phyloP scores from a whole-genome alignment of 2,113 vertebrate species.

The Micromys minutus region DNA sequence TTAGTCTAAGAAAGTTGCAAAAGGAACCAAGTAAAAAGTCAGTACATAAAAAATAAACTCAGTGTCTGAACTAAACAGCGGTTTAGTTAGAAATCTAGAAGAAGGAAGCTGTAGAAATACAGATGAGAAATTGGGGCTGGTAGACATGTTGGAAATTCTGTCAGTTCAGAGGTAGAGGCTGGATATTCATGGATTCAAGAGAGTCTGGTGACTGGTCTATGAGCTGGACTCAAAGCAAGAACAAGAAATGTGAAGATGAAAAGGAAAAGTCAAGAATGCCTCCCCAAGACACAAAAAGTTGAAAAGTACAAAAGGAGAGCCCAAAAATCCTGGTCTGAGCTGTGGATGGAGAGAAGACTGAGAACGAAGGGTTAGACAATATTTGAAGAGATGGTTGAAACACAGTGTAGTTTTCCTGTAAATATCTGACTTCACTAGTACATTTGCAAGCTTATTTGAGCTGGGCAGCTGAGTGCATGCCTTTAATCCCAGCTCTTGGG shows the following conservation, averaged over 20 bases:
- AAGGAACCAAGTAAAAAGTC: background rate
- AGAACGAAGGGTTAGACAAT: background rate
- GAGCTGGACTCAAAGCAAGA: background rate
- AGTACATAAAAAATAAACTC: constrained; percentile 14
- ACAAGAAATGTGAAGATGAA: background rate
- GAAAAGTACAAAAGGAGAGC: background rate
- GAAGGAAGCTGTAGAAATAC: background rate
- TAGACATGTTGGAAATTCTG: too few relatives aligned
- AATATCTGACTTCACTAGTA: background rate
- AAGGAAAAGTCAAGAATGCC: constrained; percentile 6
- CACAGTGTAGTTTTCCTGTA: background rate
- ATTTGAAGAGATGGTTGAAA: background rate
- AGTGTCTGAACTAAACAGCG: background rate
- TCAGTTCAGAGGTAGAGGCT: background rate
- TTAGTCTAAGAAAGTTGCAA: background rate
- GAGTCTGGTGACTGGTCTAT: background rate
- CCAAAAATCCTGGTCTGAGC: background rate
- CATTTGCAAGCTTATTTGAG: background rate
- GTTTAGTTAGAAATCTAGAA: background rate
- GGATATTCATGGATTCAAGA: too few relatives aligned
- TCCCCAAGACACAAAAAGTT: background rate
- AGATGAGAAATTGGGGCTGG: background rate
- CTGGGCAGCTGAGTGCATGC: background rate
- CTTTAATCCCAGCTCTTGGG: background rate
- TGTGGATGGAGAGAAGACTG: background rate